Percentiles rank a stretch among this genome's conserved stretches.
phyloP scores from a whole-genome alignment of 2,888 invertebrate species.

The Cephus spinipes region DNA sequence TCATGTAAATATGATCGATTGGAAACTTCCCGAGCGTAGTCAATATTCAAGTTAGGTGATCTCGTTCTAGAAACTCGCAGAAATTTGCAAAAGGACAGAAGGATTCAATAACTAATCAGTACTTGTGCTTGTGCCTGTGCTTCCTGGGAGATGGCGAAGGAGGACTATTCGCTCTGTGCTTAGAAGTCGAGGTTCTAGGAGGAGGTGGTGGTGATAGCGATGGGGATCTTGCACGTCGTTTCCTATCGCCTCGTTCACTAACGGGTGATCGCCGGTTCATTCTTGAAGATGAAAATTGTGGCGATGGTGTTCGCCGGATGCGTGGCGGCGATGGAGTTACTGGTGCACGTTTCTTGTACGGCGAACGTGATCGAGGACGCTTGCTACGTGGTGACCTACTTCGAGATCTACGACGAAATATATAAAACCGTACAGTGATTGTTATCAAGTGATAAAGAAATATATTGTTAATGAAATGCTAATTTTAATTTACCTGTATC shows the following conservation, averaged over 20 bases:
- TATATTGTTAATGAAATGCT: not conserved
- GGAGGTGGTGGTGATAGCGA: conserved; percentile 58
- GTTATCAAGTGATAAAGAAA: conserved; percentile 17
- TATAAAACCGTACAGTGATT: not conserved
- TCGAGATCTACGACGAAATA: conserved; percentile 50
- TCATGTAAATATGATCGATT: no score
- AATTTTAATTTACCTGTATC: conserved; percentile 51
- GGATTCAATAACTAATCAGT: conserved; percentile 49
- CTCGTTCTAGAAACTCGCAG: no score
- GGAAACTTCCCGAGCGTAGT: no score
- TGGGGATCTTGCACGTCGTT: conserved; percentile 57
- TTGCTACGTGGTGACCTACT: conserved; percentile 64
- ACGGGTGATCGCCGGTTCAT: conserved; percentile 50
- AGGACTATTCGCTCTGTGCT: conserved; percentile 57
- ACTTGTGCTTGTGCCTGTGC: conserved; percentile 71
- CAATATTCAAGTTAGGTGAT: no score
- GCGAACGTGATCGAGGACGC: conserved; percentile 66
- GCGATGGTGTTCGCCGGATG: conserved; percentile 61
- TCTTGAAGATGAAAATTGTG: conserved; percentile 54
- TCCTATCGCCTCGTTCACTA: conserved; percentile 55
- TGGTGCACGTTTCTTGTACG: conserved; percentile 59
- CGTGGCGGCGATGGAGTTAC: conserved; percentile 62
- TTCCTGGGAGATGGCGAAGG: conserved; percentile 68
- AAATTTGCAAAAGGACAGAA: not conserved
- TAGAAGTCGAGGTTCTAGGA: conserved; percentile 51